Evolutionary conservation across 92 coral and sea anemone species (phyloP).

Genomic region (Porites divaricata): DNA sequence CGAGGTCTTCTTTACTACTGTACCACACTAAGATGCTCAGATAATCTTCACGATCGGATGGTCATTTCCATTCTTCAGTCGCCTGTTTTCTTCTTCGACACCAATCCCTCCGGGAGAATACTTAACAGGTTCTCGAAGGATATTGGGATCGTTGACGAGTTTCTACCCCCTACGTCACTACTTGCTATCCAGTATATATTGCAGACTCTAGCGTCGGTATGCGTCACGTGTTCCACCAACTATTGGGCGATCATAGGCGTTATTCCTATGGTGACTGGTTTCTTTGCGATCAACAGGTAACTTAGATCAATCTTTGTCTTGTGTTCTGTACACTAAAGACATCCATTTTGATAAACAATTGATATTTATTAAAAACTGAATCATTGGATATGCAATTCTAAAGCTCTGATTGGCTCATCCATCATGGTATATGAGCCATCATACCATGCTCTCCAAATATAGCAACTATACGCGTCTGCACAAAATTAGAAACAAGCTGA

Average conservation of each 20-base stretch:
- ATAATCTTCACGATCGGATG: constrained; percentile 86
- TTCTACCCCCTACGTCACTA: constrained; percentile 88
- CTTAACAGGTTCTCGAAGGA: constrained; percentile 92
- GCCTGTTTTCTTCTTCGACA: constrained; percentile 87
- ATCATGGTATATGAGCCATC: no score
- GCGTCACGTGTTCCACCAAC: constrained; percentile 88
- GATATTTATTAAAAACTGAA: no score
- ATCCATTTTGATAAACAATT: background rate
- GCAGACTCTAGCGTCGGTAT: constrained; percentile 89
- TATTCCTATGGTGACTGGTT: constrained; percentile 81
- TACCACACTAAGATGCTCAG: constrained; percentile 87
- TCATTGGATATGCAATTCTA: no score
- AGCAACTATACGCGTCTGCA: no score
- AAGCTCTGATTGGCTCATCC: no score
- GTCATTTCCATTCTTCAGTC: constrained; percentile 84
- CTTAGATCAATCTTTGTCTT: background rate
- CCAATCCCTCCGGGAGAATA: constrained; percentile 89
- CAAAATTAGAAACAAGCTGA: no score
- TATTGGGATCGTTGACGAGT: constrained; percentile 91
- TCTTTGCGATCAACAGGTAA: constrained; percentile 81
- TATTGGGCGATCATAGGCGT: constrained; percentile 89
- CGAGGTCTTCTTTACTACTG: constrained; percentile 83
- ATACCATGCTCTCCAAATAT: no score
- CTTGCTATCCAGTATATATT: constrained; percentile 85
- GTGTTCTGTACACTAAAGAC: background rate